These are phyloP conservation scores for Plestiodon gilberti DNA, from an alignment of 2,113 vertebrate genomes.

Conservation along the genomic window DNA sequence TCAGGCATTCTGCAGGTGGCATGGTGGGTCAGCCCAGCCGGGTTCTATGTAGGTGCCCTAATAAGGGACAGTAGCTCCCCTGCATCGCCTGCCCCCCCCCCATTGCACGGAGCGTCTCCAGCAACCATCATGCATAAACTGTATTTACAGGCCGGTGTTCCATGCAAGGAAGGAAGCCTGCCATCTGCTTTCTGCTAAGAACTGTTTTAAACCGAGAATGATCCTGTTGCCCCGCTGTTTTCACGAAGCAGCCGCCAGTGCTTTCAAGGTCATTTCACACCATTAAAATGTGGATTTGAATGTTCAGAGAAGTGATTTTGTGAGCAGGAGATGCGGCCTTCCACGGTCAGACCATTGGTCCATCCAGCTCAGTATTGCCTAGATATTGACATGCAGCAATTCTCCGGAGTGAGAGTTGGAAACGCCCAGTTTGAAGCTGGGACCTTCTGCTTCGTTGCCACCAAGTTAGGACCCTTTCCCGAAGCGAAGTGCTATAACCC, in stretches of 20 bases:
- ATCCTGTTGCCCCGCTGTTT: neutral
- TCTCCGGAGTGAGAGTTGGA: too few relatives aligned
- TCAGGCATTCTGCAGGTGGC: neutral
- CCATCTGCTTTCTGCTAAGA: conserved; percentile 20
- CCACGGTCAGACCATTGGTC: too few relatives aligned
- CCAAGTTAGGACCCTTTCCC: too few relatives aligned
- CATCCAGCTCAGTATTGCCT: too few relatives aligned
- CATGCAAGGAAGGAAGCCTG: conserved; percentile 2
- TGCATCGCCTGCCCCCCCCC: neutral
- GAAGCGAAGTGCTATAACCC: neutral
- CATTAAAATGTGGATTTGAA: conserved; percentile 18
- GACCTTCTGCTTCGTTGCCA: too few relatives aligned
- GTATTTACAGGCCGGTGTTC: neutral
- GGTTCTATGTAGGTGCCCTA: too few relatives aligned
- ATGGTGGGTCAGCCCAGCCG: too few relatives aligned
- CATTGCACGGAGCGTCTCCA: neutral
- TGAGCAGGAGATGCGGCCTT: neutral
- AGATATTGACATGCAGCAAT: too few relatives aligned
- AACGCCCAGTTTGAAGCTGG: too few relatives aligned
- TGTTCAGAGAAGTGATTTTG: conserved; percentile 21
- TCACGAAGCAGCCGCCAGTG: conserved; percentile 11
- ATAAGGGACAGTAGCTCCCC: neutral
- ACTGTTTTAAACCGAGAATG: neutral
- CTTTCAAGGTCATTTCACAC: conserved; percentile 37
- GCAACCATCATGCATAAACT: neutral